Evolutionary conservation across 2,797 vertebrate species (phyloP).

Genomic region (Fringilla coelebs): DNA sequence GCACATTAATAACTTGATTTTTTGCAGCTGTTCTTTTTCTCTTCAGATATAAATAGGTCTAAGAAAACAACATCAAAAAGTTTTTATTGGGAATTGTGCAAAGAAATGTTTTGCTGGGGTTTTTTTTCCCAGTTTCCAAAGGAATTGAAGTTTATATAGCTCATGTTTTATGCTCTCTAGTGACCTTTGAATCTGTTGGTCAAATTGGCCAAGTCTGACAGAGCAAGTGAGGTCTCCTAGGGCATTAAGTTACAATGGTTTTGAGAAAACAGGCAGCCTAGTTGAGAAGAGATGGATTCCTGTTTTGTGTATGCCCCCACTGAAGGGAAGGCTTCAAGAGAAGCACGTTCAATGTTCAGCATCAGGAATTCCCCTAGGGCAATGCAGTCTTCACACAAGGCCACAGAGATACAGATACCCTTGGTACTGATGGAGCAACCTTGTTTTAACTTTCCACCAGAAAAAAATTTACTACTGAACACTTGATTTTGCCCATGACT

Average conservation of each 20-base stretch:
- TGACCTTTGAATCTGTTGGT: constrained; percentile 45
- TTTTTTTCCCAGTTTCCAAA: neutral
- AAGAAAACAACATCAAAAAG: constrained; percentile 31
- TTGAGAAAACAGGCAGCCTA: constrained; percentile 14
- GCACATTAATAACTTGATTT: constrained; percentile 29
- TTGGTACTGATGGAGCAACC: neutral
- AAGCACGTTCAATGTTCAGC: neutral
- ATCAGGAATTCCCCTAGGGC: neutral
- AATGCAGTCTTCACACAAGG: neutral
- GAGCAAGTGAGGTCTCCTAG: neutral
- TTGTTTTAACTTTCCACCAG: neutral
- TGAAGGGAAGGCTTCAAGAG: neutral
- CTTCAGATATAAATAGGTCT: constrained; percentile 43
- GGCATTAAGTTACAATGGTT: neutral
- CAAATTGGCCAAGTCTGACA: neutral
- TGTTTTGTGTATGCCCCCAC: neutral
- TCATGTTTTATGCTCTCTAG: neutral
- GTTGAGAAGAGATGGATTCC: neutral
- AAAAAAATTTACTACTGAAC: neutral
- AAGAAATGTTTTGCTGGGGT: neutral
- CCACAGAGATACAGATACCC: neutral
- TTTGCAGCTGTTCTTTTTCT: constrained; percentile 55
- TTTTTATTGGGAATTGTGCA: constrained; percentile 42
- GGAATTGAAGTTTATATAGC: constrained; percentile 46
- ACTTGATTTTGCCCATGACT: neutral